Base-by-base conservation (phyloP, 2,113 vertebrate genomes). In the Pachyramphus minor region DNA sequence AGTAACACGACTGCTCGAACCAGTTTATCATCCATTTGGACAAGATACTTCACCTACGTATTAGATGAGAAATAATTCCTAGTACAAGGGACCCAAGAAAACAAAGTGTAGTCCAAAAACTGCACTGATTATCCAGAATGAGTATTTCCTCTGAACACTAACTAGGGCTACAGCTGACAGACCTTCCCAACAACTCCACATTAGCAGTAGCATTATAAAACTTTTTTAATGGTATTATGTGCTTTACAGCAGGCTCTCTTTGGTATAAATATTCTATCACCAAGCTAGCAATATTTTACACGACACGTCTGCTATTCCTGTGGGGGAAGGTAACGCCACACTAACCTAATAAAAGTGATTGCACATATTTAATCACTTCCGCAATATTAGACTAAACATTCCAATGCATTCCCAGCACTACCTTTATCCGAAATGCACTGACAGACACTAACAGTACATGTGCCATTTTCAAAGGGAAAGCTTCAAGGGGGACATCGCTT, bases 221-320 rank as follows among this genome's bases (percentile, higher is more conserved):
- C 93, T 96, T 95, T 91, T 91, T 69, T 92, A 94, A 89, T 74
- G 89, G 90, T 91, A 96, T 91, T 93, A 97, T 97, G 97, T 97
- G 98, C 98, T 98, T 98, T 96, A 98, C 96, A 97, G 98, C 97
- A 98, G 97, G 97, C 98, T 98, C 95, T 98, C 98, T 98, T 98
- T 98, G 98, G 98, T 98, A 98, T 98, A 97, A 98, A 98, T 96
- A 97, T 93, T 82, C 97, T 97, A 93, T 89, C 94, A 97, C 96
- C 96, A 97, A 97, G 95, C 97, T 97, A 97, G 97, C 94, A 97
- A 96, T 97, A 97, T 96, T 97, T 97, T 97, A 98, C 97, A 97
- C 94, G 86, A 94, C 97, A 97, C 84, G 68, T 97, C 93, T 96
- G 96, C 97, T 98, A 97, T 96, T 90, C 90, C 97, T 95, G 96